phyloP scores from a whole-genome alignment of 2,888 invertebrate species.

The Drosophila mimetica region DNA sequence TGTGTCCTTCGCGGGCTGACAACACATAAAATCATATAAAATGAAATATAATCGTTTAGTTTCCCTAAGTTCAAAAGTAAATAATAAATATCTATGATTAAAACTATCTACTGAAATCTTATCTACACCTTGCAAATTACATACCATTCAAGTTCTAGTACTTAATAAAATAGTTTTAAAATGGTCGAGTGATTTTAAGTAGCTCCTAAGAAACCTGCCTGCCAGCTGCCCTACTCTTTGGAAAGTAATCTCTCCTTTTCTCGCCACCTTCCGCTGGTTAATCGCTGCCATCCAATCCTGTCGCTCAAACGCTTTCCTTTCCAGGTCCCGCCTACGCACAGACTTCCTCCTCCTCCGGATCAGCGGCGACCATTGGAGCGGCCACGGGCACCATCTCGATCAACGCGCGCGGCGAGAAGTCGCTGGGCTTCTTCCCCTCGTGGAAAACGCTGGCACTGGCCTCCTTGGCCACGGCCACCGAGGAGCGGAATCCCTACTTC shows the following conservation, averaged over 20 bases:
- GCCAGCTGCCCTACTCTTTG: neutral
- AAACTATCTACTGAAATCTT: no score
- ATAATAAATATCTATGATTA: no score
- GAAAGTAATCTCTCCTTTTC: no score
- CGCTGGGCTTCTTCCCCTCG: slow-evolving; percentile 80
- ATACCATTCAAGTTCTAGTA: no score
- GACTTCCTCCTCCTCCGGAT: slow-evolving; percentile 41
- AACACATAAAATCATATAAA: no score
- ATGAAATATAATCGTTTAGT: no score
- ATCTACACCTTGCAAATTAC: no score
- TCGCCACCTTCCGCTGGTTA: slow-evolving; percentile 1
- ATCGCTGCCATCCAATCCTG: slow-evolving; percentile 12
- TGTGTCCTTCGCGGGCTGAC: slow-evolving; percentile 16
- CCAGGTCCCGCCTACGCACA: slow-evolving; percentile 68
- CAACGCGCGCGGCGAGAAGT: slow-evolving; percentile 70
- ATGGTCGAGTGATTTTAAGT: neutral
- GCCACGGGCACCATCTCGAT: slow-evolving; percentile 21
- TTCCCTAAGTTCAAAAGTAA: no score
- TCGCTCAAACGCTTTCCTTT: slow-evolving; percentile 20
- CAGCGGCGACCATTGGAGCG: slow-evolving; percentile 31
- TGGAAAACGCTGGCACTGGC: slow-evolving; percentile 83
- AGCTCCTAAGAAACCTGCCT: neutral
- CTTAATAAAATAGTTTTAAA: neutral
- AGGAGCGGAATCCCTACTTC: slow-evolving; percentile 66
- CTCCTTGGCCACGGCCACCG: slow-evolving; percentile 72